A percentile compares a stretch with the other conserved stretches of the same genome.
These are phyloP conservation scores for Drosophila kambysellisi DNA, from an alignment of 2,888 invertebrate genomes.

Conservation along the genomic window DNA sequence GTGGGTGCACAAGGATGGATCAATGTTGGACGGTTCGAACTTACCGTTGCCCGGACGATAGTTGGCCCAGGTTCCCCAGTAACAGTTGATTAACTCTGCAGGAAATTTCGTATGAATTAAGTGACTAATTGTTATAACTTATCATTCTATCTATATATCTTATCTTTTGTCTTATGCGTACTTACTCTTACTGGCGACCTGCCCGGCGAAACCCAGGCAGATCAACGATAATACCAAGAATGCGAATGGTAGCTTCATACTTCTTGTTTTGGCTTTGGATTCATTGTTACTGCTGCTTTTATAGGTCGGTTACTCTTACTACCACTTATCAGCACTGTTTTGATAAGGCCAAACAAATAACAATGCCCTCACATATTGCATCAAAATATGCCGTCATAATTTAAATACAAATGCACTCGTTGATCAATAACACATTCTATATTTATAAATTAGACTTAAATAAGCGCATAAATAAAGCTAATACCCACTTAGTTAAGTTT, in stretches of 20 bases:
- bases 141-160: not conserved
- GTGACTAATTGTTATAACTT: not conserved
- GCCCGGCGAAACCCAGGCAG: conserved; percentile 39
- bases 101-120: not conserved
- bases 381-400: not conserved
- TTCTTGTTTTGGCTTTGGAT: conserved; percentile 4
- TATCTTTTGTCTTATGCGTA: not conserved
- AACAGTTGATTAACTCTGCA: conserved; percentile 73
- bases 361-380: conserved; percentile 58
- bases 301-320: conserved; percentile 37
- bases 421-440: not conserved
- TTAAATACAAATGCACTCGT: not conserved
- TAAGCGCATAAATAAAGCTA: conserved; percentile 51
- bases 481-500: not conserved
- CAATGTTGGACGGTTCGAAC: conserved; percentile 63
- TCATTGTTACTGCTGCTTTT: conserved; percentile 33
- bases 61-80: conserved; percentile 78
- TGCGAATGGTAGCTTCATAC: conserved; percentile 50
- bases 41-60: conserved; percentile 73
- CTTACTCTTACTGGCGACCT: conserved; percentile 53
- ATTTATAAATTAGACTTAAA: conserved; percentile 10
- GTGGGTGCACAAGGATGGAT: conserved; percentile 75
- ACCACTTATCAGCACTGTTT: conserved; percentile 37
- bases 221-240: conserved; percentile 44
- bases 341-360: conserved; percentile 38